Base-by-base conservation (phyloP, 2,888 invertebrate species). In the Schrankia costaestrigalis region DNA sequence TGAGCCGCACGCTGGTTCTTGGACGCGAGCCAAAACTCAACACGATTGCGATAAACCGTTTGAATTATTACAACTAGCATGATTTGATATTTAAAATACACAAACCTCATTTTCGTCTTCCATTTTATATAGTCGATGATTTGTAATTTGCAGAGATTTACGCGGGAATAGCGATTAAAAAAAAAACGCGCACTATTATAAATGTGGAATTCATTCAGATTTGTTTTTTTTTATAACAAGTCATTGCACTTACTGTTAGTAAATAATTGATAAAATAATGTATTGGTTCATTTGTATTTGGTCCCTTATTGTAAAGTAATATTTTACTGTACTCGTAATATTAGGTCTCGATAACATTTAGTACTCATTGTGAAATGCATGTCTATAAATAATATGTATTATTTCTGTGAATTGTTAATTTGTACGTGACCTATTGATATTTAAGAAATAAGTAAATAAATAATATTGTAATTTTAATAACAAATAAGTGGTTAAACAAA, bases 91-190 rank as follows among this genome's bases (percentile, higher is more conserved):
- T 35, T 36, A 18, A 30, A 30, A n/a, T n/a, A 42, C 33, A 56
- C 56, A 40, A 45, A 58, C 56, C 58, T 58, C 58, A 6, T 24
- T 37, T 15, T 41, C 52, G 17, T 48, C 51, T 10, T 54, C 47
- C 56, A 56, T 56, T 35, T 30, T 34, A n/a, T 8, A 29, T 30
- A 1, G 12, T 9, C 6, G 26, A 23, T 31, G 15, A 14, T 17
- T 30, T 21, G 1, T 8, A 11, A 22, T 26, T 18, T 40, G 8
- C 11, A 8, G 35, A 27, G 9, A 31, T 31, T 25, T 31, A 30
- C 21, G 4, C 25, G 9, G 15, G 28, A 12, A 29, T 17, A 11
- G 13, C 11, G 7, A 17, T 11, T 26, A 3, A 9, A 23, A n/a
- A 2, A 22, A 26, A 30, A 19, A 19, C 10, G n/a, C 3, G 4